A percentile compares a stretch with the other conserved stretches of the same genome.
These are phyloP conservation scores for Vandiemenella viatica DNA, from an alignment of 2,888 invertebrate species.

Conservation along the genomic window DNA sequence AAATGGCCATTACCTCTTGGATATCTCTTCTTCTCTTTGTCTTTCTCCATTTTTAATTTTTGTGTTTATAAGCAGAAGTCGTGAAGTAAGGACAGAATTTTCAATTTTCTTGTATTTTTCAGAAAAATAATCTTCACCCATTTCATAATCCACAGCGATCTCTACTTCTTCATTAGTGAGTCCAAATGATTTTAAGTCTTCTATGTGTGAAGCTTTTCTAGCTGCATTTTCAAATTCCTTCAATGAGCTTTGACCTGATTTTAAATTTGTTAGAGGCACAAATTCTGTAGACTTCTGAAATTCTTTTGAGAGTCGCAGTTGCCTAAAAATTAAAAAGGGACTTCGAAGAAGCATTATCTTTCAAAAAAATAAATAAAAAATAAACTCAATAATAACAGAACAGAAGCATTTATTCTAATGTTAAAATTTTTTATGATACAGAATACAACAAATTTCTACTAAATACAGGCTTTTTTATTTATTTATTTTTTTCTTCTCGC, in stretches of 20 bases:
- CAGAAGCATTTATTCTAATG: no score
- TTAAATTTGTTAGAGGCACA: slow-evolving; percentile 21
- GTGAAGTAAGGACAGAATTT: slow-evolving; percentile 9
- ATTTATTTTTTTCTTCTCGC: no score
- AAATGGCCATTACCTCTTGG: no score
- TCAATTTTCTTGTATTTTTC: slow-evolving; percentile 24
- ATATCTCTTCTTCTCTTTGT: no score
- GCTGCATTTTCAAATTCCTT: slow-evolving; percentile 32
- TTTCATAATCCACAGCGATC: slow-evolving; percentile 34
- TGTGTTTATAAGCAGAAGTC: slow-evolving; percentile 5
- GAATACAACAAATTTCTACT: no score
- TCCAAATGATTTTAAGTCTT: slow-evolving; percentile 34
- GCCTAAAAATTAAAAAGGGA: slow-evolving; percentile 16
- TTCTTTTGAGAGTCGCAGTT: slow-evolving; percentile 17
- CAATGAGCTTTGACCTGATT: slow-evolving; percentile 32
- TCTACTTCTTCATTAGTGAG: slow-evolving; percentile 35
- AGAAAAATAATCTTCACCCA: slow-evolving; percentile 25
- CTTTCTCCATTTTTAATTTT: slow-evolving; percentile 8
- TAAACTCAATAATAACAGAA: not conserved
- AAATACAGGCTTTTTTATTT: no score
- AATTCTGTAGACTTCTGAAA: slow-evolving; percentile 20
- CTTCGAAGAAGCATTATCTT: not conserved
- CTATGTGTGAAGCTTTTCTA: slow-evolving; percentile 29
- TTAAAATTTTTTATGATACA: no score
- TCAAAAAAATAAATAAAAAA: not conserved